Conservation (phyloP, 92 coral and sea anemone genomes). For the Zoanthus solanderi region DNA sequence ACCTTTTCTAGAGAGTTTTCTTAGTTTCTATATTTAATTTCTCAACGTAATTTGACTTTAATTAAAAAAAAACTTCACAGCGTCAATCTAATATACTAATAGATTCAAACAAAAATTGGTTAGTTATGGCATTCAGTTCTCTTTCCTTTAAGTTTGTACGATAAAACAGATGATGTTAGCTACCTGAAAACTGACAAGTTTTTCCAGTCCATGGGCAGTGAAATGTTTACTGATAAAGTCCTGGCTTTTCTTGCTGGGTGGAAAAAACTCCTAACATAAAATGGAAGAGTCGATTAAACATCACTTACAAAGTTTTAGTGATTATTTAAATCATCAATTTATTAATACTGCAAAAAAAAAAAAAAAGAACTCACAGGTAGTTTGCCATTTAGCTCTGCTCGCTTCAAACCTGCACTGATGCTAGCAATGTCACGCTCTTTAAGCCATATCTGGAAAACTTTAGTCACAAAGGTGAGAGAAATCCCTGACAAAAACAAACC, state of each 20-base stretch:
- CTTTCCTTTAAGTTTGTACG: neutral
- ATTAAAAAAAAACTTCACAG: no score
- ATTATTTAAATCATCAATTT: neutral
- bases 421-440: constrained; percentile 85
- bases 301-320: neutral
- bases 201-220: constrained; percentile 91
- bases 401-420: constrained; percentile 82
- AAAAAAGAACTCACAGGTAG: constrained; percentile 68
- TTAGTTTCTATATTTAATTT: no score
- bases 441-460: constrained; percentile 82
- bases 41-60: no score
- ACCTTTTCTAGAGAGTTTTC: no score
- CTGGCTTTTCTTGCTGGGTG: constrained; percentile 90
- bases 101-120: no score
- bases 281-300: neutral
- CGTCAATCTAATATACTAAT: no score
- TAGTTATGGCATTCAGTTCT: no score
- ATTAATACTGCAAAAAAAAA: neutral
- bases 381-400: constrained; percentile 93
- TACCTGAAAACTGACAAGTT: constrained; percentile 92
- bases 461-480: constrained; percentile 89
- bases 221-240: constrained; percentile 92
- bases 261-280: constrained; percentile 85
- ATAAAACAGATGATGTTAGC: neutral
- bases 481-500: constrained; percentile 65